Evolutionary conservation across 2,888 invertebrate species (phyloP).

Genomic region (Plebejus melissa): DNA sequence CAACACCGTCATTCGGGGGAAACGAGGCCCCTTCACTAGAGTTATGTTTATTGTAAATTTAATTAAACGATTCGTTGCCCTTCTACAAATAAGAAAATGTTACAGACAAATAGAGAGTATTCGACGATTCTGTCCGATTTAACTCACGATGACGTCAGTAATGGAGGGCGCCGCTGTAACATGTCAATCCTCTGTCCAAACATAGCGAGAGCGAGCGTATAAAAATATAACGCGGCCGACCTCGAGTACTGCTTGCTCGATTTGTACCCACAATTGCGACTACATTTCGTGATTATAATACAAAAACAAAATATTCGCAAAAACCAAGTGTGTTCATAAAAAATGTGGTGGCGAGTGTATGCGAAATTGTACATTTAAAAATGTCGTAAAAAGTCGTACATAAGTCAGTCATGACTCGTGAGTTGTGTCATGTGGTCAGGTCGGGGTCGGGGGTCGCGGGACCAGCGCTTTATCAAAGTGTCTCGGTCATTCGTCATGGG

Average conservation of each 20-base stretch:
- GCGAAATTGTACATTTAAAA: background rate
- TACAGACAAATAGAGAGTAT: background rate
- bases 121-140: background rate
- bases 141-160: background rate
- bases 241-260: background rate
- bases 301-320: too few relatives aligned
- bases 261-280: background rate
- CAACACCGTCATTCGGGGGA: background rate
- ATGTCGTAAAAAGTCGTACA: background rate
- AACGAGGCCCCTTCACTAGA: background rate
- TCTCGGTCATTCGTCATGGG: background rate
- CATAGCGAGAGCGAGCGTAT: background rate
- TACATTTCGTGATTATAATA: too few relatives aligned
- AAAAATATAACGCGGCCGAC: background rate
- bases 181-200: background rate
- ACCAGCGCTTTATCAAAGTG: background rate
- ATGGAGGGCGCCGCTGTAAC: background rate
- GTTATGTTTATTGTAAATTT: background rate
- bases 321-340: too few relatives aligned
- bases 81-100: background rate
- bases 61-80: conserved; percentile 7
- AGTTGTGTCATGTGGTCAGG: background rate
- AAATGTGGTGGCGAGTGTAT: too few relatives aligned
- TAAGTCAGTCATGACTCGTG: background rate
- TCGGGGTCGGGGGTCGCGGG: background rate